Conservation (phyloP, 2,888 invertebrate genomes). For the Ganaspis brasiliensis region DNA sequence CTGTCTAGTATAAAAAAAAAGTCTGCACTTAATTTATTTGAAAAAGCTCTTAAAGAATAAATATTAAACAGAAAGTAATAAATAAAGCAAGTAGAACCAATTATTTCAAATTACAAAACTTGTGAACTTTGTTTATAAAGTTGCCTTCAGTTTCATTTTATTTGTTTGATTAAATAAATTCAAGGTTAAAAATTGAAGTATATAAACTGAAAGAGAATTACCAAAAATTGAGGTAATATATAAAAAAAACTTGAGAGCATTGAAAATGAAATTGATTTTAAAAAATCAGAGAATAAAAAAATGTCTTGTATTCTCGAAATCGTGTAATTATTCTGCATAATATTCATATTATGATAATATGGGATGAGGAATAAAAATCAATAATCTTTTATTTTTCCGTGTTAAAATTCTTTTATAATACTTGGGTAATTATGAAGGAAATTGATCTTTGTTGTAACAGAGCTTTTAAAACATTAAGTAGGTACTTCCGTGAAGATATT, state of each 20-base stretch:
- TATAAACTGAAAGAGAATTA: no score
- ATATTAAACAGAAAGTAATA: neutral
- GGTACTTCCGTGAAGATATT: slow-evolving; percentile 20
- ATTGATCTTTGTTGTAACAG: neutral
- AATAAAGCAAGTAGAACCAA: slow-evolving; percentile 1
- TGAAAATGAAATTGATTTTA: neutral
- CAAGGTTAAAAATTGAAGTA: no score
- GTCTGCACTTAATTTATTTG: slow-evolving; percentile 14
- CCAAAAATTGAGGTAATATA: no score
- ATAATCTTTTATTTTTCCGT: neutral
- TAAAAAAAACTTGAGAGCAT: no score
- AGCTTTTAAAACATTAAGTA: slow-evolving; percentile 7
- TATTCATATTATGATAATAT: neutral
- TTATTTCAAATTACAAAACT: slow-evolving; percentile 3
- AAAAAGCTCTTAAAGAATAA: neutral
- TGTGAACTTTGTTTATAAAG: neutral
- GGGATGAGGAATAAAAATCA: slow-evolving; percentile 3
- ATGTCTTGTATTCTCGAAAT: slow-evolving; percentile 8
- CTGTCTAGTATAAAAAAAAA: neutral
- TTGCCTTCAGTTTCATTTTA: neutral
- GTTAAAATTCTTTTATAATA: slow-evolving; percentile 8
- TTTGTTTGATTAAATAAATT: no score
- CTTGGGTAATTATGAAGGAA: neutral
- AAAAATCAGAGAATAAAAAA: neutral
- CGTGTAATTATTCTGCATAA: slow-evolving; percentile 4